Percentiles rank a stretch among this genome's conserved stretches.
Evolutionary conservation across 35 echinoderm and acorn worm genomes (phyloP).

Genomic region (Acanthaster planci): DNA sequence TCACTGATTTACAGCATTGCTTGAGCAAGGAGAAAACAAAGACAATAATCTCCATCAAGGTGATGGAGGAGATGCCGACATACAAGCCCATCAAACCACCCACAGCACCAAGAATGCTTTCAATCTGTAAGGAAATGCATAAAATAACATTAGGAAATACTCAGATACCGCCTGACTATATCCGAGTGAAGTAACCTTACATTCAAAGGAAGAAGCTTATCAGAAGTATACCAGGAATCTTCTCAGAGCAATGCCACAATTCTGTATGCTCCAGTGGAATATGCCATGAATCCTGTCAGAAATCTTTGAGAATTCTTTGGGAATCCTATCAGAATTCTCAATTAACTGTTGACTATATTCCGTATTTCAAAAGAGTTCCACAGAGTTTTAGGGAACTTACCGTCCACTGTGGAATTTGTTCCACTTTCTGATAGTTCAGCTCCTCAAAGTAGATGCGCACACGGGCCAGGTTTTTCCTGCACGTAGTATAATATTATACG

Average conservation of each 20-base stretch:
- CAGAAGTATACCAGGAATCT: background rate
- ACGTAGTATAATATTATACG: no score
- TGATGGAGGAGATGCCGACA: slow-evolving; percentile 76
- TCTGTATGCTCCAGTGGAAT: background rate
- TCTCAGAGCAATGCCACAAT: no score
- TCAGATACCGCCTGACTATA: no score
- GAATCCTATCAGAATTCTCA: background rate
- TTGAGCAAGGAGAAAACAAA: slow-evolving; percentile 56
- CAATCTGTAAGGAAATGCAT: slow-evolving; percentile 45
- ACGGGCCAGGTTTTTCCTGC: slow-evolving; percentile 75
- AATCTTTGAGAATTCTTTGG: background rate
- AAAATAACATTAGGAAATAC: no score
- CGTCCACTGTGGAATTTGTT: slow-evolving; percentile 54
- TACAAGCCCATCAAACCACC: slow-evolving; percentile 82
- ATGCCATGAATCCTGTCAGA: background rate
- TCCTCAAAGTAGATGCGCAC: slow-evolving; percentile 87
- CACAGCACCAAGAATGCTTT: slow-evolving; percentile 57
- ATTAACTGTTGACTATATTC: no score
- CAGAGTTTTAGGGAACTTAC: slow-evolving; percentile 46
- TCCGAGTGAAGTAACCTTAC: background rate
- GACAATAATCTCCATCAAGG: slow-evolving; percentile 63
- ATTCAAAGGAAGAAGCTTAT: background rate
- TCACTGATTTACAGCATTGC: slow-evolving; percentile 18
- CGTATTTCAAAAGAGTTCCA: no score
- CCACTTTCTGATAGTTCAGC: slow-evolving; percentile 78